These are phyloP conservation scores for Crax fasciolata DNA, from an alignment of 2,797 vertebrate genomes.

Conservation along the genomic window DNA sequence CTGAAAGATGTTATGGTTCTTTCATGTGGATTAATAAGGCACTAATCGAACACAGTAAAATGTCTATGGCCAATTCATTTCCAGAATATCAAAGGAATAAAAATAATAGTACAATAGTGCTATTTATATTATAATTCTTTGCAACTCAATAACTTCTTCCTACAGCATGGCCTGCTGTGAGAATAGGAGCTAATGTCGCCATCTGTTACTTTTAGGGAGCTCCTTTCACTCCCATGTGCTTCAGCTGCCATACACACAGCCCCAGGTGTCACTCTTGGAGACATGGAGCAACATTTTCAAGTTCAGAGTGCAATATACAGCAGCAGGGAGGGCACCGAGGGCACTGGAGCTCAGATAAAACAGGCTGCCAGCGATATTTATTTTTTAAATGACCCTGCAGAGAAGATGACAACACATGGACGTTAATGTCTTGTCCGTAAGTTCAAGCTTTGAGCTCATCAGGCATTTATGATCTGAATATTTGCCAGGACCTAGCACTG, in stretches of 20 bases:
- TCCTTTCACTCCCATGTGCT: background rate
- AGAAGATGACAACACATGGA: background rate
- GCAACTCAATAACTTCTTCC: background rate
- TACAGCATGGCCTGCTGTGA: background rate
- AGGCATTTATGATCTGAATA: background rate
- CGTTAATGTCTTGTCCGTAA: background rate
- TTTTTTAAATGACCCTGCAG: background rate
- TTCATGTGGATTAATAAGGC: slow-evolving; percentile 10
- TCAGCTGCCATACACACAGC: fast-evolving
- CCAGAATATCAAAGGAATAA: slow-evolving; percentile 20
- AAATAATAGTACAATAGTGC: background rate
- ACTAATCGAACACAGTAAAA: slow-evolving; percentile 43
- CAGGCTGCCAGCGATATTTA: background rate
- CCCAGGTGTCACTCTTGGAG: background rate
- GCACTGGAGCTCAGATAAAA: background rate
- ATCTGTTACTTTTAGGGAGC: background rate
- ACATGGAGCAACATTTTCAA: background rate
- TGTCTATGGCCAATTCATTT: slow-evolving; percentile 35
- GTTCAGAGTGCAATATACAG: background rate
- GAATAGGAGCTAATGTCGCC: background rate
- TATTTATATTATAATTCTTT: background rate
- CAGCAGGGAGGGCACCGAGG: background rate
- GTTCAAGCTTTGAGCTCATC: background rate
- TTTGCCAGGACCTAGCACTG: background rate
- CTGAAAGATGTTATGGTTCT: background rate